phyloP scores from a whole-genome alignment of 2,113 vertebrate species.

The Strigops habroptila region DNA sequence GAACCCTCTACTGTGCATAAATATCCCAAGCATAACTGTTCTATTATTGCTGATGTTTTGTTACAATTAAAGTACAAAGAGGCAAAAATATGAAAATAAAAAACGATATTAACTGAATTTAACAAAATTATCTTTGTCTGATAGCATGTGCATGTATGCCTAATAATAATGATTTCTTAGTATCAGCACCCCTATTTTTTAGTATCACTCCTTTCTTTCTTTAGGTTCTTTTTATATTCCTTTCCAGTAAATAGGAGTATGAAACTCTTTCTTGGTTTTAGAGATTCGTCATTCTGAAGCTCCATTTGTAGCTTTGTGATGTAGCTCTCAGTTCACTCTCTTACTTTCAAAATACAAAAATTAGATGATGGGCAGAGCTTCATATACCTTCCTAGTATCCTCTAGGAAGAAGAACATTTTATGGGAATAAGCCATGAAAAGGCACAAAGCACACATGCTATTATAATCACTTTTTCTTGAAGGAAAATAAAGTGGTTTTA shows the following conservation, averaged over 20 bases:
- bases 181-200: not conserved
- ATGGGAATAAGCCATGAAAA: not conserved
- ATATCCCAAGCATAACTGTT: not conserved
- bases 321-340: not conserved
- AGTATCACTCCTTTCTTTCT: not conserved
- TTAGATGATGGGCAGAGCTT: not conserved
- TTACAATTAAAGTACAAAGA: not conserved
- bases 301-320: not conserved
- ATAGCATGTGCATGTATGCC: not conserved
- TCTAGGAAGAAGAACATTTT: not conserved
- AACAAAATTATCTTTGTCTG: not conserved
- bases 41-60: not conserved
- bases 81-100: not conserved
- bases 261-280: not conserved
- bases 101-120: not conserved
- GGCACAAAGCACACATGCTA: not conserved
- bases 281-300: not conserved
- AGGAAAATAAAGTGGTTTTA: not conserved
- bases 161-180: not conserved
- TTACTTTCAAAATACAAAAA: not conserved
- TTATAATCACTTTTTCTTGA: not conserved
- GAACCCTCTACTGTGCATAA: constrained; percentile 9
- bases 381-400: not conserved
- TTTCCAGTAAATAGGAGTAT: not conserved
- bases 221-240: not conserved